Conservation (phyloP, 23 tunicate genomes). For the Diplosoma virens region DNA sequence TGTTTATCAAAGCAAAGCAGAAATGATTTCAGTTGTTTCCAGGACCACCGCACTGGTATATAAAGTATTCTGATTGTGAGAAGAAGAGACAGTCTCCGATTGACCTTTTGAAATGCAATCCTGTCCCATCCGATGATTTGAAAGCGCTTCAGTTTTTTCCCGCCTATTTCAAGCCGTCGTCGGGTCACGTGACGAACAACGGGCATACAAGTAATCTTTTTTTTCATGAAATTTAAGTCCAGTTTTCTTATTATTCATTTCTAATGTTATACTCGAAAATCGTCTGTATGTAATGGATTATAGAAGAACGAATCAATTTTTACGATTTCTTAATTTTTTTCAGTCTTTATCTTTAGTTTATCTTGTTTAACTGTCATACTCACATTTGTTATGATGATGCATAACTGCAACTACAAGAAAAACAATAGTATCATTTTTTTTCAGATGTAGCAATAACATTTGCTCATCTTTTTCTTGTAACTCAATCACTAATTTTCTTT, state of each 20-base stretch:
- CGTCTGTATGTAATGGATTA: no score
- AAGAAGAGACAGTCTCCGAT: conserved; percentile 62
- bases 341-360: no score
- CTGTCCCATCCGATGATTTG: neutral
- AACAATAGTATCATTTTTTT: no score
- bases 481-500: no score
- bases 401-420: no score
- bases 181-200: conserved; percentile 51
- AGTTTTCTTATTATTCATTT: neutral
- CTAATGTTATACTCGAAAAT: neutral
- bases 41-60: conserved; percentile 44
- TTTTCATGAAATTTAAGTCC: neutral
- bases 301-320: no score
- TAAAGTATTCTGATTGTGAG: conserved; percentile 21
- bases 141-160: conserved; percentile 34
- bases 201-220: conserved; percentile 80
- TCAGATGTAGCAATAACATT: no score
- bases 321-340: no score
- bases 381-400: no score
- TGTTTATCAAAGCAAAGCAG: no score
- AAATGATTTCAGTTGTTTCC: neutral
- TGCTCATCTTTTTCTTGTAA: no score
- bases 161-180: conserved; percentile 21
- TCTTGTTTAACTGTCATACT: no score
- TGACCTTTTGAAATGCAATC: conserved; percentile 4